phyloP scores from a whole-genome alignment of 1,140 invertebrate genomes.

The Pantala flavescens region DNA sequence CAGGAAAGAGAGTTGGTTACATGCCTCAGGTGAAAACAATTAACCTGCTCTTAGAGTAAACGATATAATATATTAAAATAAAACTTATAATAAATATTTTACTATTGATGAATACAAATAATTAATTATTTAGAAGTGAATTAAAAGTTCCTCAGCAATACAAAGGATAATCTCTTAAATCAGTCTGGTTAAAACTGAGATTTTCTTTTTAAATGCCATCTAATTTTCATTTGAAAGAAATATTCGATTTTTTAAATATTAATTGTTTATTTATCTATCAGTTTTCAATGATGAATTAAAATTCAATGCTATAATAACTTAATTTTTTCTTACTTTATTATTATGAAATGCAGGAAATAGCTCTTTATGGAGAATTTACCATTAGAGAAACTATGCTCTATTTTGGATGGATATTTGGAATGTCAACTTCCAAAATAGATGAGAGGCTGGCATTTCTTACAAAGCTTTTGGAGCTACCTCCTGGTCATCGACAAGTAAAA shows the following conservation, averaged over 20 bases:
- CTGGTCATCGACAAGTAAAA: constrained; percentile 59
- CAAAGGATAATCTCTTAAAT: no score
- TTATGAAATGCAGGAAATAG: constrained; percentile 58
- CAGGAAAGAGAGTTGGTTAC: constrained; percentile 59
- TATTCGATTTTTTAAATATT: not conserved
- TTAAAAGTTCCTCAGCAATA: no score
- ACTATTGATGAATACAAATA: not conserved
- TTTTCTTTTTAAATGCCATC: no score
- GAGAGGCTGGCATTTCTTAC: constrained; percentile 71
- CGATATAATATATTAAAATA: not conserved
- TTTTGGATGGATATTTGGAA: constrained; percentile 79
- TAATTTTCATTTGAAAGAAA: no score
- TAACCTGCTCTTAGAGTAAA: constrained; percentile 22
- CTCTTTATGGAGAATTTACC: constrained; percentile 82
- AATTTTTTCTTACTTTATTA: no score
- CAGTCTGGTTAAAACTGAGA: no score
- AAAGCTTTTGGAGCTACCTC: constrained; percentile 59
- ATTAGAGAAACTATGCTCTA: constrained; percentile 84
- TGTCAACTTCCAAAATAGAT: constrained; percentile 60
- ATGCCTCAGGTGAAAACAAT: constrained; percentile 58
- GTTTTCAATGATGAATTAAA: no score
- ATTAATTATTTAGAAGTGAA: no score
- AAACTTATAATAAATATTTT: not conserved
- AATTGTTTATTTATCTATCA: no score
- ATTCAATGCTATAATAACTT: no score